Percentiles rank a stretch among this genome's conserved stretches.
Conservation (phyloP, 2,113 vertebrate genomes). For the Salminus brasiliensis region DNA sequence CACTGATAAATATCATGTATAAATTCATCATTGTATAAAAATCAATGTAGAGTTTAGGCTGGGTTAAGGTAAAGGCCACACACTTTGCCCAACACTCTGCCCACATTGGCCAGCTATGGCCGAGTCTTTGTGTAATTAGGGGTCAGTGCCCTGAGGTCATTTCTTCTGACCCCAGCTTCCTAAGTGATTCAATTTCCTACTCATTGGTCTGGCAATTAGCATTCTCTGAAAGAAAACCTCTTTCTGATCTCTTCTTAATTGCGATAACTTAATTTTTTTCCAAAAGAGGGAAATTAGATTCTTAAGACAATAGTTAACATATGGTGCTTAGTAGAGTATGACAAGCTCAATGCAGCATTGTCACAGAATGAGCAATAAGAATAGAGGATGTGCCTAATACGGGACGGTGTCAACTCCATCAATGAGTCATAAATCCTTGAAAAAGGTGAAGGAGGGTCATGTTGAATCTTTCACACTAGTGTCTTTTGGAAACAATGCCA, state of each 20-base stretch:
- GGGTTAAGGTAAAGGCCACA: conserved; percentile 3
- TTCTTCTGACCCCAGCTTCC: conserved; percentile 77
- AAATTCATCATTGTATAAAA: too few species aligned
- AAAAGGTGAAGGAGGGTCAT: conserved; percentile 3
- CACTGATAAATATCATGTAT: too few species aligned
- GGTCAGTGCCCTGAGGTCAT: conserved; percentile 67
- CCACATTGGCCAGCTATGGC: conserved; percentile 45
- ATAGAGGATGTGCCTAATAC: not conserved
- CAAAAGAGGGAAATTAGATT: conserved; percentile 16
- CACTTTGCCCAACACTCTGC: conserved; percentile 38
- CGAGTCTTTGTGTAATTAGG: conserved; percentile 58
- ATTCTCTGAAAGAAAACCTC: conserved; percentile 54
- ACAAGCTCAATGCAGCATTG: not conserved
- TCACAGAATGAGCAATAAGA: not conserved
- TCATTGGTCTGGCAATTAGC: conserved; percentile 68
- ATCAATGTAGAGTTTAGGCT: not conserved
- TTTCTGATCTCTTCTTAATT: conserved; percentile 37
- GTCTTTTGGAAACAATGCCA: not conserved
- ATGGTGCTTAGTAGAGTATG: conserved; percentile 6
- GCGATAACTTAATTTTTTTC: conserved; percentile 40
- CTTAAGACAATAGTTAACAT: conserved; percentile 20
- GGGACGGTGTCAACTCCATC: not conserved
- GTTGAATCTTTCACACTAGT: not conserved
- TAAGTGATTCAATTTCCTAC: conserved; percentile 75
- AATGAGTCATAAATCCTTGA: conserved; percentile 7